These are phyloP conservation scores for Creontiades dilutus DNA, from an alignment of 2,888 invertebrate genomes.

Conservation along the genomic window DNA sequence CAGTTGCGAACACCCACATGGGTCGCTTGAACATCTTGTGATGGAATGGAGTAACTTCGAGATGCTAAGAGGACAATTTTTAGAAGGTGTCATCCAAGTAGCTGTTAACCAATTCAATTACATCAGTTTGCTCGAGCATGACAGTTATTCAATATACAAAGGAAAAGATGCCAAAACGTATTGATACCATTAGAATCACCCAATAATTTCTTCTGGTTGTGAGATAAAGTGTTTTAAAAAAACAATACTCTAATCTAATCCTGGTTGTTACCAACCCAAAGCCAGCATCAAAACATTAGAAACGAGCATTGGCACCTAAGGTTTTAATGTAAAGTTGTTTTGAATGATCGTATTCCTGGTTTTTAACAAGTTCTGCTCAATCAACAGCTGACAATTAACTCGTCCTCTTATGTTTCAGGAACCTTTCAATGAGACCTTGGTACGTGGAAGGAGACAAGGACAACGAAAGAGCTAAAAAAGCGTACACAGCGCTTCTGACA, in stretches of 20 bases:
- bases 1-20: neutral
- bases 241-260: too few species aligned
- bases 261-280: too few species aligned
- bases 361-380: too few species aligned
- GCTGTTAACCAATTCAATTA: neutral
- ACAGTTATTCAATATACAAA: neutral
- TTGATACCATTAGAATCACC: too few species aligned
- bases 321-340: too few species aligned
- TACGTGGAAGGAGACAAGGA: slow-evolving; percentile 87
- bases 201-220: too few species aligned
- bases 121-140: neutral
- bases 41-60: neutral
- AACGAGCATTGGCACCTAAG: too few species aligned
- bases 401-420: slow-evolving; percentile 78
- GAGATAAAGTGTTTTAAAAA: too few species aligned
- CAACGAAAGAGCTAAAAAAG: slow-evolving; percentile 90
- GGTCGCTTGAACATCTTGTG: neutral
- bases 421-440: slow-evolving; percentile 87
- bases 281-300: too few species aligned
- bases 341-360: too few species aligned
- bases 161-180: too few species aligned
- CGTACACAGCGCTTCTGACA: slow-evolving; percentile 92
- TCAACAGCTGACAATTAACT: too few species aligned
- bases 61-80: neutral
- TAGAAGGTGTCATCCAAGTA: neutral